Base-by-base conservation (phyloP, 2,113 vertebrate genomes). In the Blennius ocellaris region DNA sequence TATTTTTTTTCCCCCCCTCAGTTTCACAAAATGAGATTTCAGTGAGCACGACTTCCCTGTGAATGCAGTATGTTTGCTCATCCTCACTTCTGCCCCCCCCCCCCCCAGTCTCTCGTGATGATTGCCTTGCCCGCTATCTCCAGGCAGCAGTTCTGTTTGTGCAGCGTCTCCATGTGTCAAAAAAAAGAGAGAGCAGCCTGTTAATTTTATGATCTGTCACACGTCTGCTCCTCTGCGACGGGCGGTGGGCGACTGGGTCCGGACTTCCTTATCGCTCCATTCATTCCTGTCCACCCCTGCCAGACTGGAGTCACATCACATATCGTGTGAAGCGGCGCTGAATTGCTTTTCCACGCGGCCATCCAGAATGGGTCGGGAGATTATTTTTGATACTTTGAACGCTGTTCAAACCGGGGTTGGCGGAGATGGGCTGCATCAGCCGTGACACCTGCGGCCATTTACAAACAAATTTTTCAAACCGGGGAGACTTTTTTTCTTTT, bases 181-280 rank as follows among this genome's bases (percentile, higher is more conserved):
- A 55, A 70, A 64, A 64, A n/a, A n/a, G n/a, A 30, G 21, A 57
- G 59, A 82, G 81, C 68, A 63, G 79, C 55, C 81, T 83, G 82
- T 92, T 87, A 74, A 89, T 91, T 91, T 88, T 58, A 82, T 83
- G 87, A 89, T 88, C 86, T 81, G 86, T 89, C 90, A 85, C 85
- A 85, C 44, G 67, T 84, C 78, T 75, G 70, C 71, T 65, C 73
- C 40, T 56, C 77, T 49, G 69, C 53, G 50, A 67, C 2, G 78
- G 72, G 30, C 74, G 69, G 67, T 74, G 74, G 72, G 61, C 8
- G 16, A 62, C 85, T 54, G 62, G 69, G 66, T 71, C 73, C 69
- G 73, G 71, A 81, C 82, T 81, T 82, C 69, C 80, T 90, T 91
- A 90, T 91, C 89, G 15, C 78, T 38, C 41, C n/a, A 12, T 69